Evolutionary conservation across 2,113 vertebrate species (phyloP).

Genomic region (Larimichthys crocea): DNA sequence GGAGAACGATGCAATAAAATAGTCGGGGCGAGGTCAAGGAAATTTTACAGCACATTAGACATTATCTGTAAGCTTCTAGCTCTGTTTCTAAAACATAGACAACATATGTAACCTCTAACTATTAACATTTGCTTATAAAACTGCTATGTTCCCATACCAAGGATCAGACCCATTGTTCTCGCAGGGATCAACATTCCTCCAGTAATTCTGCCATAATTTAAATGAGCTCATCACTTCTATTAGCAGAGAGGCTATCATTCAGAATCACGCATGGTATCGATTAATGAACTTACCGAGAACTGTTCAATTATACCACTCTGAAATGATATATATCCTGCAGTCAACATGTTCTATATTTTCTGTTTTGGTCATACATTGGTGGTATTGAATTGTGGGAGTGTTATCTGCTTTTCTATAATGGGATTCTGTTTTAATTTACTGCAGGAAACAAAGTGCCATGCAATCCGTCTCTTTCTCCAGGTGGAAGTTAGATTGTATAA

Average conservation of each 20-base stretch:
- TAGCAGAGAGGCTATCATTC: constrained; percentile 62
- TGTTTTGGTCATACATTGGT: constrained; percentile 67
- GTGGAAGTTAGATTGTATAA: constrained; percentile 74
- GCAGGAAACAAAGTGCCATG: constrained; percentile 45
- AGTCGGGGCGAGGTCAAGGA: constrained; percentile 63
- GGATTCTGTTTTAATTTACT: constrained; percentile 74
- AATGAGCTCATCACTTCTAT: constrained; percentile 63
- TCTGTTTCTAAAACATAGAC: constrained; percentile 47
- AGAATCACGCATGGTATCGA: constrained; percentile 58
- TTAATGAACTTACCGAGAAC: constrained; percentile 53
- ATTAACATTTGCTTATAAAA: constrained; percentile 53
- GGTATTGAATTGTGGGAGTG: constrained; percentile 58
- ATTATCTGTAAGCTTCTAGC: constrained; percentile 39
- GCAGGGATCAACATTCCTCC: constrained; percentile 58
- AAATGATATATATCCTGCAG: constrained; percentile 61
- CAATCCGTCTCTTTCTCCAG: constrained; percentile 54
- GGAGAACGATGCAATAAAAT: constrained; percentile 59
- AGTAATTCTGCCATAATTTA: constrained; percentile 61
- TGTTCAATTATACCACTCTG: constrained; percentile 50
- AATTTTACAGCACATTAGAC: constrained; percentile 68
- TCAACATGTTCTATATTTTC: constrained; percentile 69
- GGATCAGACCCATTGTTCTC: constrained; percentile 67
- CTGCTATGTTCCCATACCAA: constrained; percentile 17
- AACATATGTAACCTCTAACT: constrained; percentile 59
- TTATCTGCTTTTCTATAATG: constrained; percentile 70